Evolutionary conservation across 2,113 vertebrate genomes (phyloP).

Genomic region (Petaurus breviceps): DNA sequence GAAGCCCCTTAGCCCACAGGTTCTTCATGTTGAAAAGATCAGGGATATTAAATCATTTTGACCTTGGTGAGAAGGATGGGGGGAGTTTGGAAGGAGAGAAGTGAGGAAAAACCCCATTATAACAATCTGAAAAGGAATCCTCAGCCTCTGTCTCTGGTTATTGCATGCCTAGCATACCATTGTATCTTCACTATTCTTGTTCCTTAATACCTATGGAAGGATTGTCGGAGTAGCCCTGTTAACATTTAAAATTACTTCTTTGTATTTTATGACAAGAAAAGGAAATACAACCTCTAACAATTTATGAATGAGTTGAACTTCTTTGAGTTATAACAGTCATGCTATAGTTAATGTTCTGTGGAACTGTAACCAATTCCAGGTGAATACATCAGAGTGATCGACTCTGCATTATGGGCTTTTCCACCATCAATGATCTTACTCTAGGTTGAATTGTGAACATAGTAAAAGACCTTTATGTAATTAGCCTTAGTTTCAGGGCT

Average conservation of each 20-base stretch:
- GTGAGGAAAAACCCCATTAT: background rate
- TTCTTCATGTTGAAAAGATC: slow-evolving; percentile 12
- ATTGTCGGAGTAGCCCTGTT: background rate
- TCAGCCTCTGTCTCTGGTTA: background rate
- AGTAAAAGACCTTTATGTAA: background rate
- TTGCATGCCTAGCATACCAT: background rate
- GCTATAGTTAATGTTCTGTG: background rate
- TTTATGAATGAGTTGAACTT: background rate
- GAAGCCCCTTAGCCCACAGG: background rate
- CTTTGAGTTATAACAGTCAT: background rate
- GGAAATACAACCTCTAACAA: background rate
- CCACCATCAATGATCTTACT: background rate
- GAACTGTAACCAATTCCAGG: background rate
- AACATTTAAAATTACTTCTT: background rate
- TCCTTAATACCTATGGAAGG: background rate
- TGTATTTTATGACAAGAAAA: background rate
- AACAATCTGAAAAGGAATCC: background rate
- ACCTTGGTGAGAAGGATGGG: background rate
- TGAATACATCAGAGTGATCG: background rate
- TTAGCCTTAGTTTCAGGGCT: background rate
- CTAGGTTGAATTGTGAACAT: background rate
- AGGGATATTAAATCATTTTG: slow-evolving; percentile 8
- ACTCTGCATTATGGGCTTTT: background rate
- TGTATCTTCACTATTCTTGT: background rate
- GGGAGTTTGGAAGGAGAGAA: slow-evolving; percentile 1